Evolutionary conservation across 1,140 invertebrate genomes (phyloP).

Genomic region (Pinna nobilis): DNA sequence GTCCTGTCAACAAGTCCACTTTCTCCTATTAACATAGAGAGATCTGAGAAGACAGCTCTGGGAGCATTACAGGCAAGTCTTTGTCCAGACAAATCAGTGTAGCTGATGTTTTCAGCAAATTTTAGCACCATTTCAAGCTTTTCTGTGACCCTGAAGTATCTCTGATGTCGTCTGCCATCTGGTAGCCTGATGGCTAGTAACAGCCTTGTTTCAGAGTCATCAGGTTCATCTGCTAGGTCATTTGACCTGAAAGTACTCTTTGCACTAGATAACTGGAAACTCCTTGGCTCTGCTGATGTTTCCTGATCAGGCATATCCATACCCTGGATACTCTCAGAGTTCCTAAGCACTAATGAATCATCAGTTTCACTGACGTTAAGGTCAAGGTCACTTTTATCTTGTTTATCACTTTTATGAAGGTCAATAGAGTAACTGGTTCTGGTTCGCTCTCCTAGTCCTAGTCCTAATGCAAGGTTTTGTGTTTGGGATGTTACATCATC

Average conservation of each 20-base stretch:
- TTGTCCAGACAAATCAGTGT: slow-evolving; percentile 21
- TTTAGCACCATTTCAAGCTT: slow-evolving; percentile 27
- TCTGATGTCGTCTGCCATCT: slow-evolving; percentile 30
- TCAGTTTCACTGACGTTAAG: not conserved
- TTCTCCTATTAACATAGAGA: slow-evolving; percentile 22
- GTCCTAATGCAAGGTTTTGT: slow-evolving; percentile 5
- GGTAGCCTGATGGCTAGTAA: slow-evolving; percentile 30
- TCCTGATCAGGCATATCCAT: not conserved
- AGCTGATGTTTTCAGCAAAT: slow-evolving; percentile 32
- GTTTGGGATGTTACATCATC: slow-evolving; percentile 4
- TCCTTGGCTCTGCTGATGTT: too few species aligned
- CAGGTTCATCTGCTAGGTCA: slow-evolving; percentile 25
- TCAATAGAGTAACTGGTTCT: slow-evolving; percentile 5
- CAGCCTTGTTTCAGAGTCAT: slow-evolving; percentile 19
- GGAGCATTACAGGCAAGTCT: slow-evolving; percentile 37
- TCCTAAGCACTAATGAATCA: not conserved
- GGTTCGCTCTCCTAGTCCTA: slow-evolving; percentile 13
- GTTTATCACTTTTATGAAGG: not conserved
- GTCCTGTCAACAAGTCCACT: slow-evolving; percentile 27
- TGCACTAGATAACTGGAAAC: not conserved
- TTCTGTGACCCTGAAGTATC: slow-evolving; percentile 22
- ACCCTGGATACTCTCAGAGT: not conserved
- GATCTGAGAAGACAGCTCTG: slow-evolving; percentile 21
- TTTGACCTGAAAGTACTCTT: slow-evolving; percentile 14
- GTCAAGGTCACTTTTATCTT: not conserved